phyloP scores from a whole-genome alignment of 2,113 vertebrate genomes.

The Sorex fumeus region DNA sequence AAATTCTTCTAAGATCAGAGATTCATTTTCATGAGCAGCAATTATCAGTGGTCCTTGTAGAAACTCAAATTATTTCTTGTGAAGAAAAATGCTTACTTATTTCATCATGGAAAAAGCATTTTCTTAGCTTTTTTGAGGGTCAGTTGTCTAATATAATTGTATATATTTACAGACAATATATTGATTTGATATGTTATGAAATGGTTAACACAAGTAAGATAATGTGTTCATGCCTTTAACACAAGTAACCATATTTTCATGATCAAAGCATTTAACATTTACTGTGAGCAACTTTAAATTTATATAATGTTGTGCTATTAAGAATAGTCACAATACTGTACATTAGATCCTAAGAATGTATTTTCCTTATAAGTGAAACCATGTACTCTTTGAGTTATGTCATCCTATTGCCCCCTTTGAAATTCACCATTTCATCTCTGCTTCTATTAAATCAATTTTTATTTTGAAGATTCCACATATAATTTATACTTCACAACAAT shows the following conservation, averaged over 20 bases:
- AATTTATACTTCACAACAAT: neutral
- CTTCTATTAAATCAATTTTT: neutral
- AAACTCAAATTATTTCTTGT: neutral
- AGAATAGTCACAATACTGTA: neutral
- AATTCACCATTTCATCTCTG: neutral
- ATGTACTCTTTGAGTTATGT: neutral
- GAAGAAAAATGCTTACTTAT: neutral
- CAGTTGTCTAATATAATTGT: neutral
- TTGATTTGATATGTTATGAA: neutral
- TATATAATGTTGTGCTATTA: neutral
- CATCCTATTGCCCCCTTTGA: neutral
- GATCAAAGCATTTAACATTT: neutral
- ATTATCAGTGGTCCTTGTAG: neutral
- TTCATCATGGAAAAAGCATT: neutral
- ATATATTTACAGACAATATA: neutral
- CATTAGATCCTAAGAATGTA: neutral
- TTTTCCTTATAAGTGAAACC: neutral
- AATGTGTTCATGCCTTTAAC: neutral
- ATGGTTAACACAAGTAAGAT: neutral
- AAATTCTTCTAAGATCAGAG: neutral
- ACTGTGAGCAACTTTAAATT: neutral
- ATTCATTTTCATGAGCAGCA: neutral
- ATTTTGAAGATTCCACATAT: neutral
- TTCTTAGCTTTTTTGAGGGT: neutral
- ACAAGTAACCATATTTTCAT: neutral